A percentile compares a stretch with the other conserved stretches of the same genome.
These are phyloP conservation scores for Agapornis roseicollis DNA, from an alignment of 2,113 vertebrate species.

Conservation along the genomic window DNA sequence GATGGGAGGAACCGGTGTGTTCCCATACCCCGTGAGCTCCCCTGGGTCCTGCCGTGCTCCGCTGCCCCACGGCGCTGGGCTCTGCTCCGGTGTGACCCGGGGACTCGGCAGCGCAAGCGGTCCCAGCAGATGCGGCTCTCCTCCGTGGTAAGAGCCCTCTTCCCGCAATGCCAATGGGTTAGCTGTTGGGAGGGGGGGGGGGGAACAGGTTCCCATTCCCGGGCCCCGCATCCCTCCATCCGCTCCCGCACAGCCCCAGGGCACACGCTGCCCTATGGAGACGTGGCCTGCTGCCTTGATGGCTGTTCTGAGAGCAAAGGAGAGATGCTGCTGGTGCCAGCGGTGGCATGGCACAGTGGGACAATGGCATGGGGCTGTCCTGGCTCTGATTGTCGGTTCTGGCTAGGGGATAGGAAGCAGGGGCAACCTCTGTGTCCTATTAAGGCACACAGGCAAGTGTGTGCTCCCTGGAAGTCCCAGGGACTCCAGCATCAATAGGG, in stretches of 20 bases:
- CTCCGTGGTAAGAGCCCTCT: conserved; percentile 37
- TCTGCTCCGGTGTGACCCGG: neutral
- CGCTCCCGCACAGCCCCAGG: rapidly evolving
- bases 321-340: neutral
- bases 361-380: neutral
- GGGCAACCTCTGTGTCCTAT: neutral
- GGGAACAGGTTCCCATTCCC: neutral
- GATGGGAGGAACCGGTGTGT: conserved; percentile 30
- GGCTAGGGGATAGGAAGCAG: neutral
- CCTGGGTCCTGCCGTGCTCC: neutral
- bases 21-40: conserved; percentile 29
- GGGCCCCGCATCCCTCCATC: neutral
- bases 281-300: neutral
- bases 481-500: neutral
- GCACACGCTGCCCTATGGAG: neutral
- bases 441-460: neutral
- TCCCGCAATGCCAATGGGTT: neutral
- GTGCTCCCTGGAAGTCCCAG: neutral
- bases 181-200: neutral
- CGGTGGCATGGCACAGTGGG: neutral
- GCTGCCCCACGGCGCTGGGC: neutral
- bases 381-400: neutral
- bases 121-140: neutral
- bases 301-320: neutral
- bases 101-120: neutral